These are phyloP conservation scores for Drosophila testacea DNA, from an alignment of 2,888 invertebrate genomes.

Conservation along the genomic window DNA sequence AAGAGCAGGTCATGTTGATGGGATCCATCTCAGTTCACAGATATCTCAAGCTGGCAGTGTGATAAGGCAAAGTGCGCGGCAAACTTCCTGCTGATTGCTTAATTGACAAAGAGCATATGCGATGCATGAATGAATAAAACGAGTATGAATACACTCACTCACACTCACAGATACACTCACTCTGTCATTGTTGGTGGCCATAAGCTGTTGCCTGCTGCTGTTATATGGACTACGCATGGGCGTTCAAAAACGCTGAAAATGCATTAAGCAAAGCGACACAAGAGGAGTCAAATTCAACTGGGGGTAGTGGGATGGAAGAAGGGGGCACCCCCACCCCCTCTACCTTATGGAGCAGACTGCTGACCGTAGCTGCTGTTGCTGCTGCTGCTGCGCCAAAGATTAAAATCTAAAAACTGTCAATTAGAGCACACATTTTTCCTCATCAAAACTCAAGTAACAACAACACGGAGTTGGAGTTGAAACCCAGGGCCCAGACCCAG, in stretches of 20 bases:
- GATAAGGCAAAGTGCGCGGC: slow-evolving; percentile 78
- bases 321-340: not conserved
- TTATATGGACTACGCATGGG: slow-evolving; percentile 47
- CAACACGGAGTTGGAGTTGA: slow-evolving; percentile 17
- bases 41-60: slow-evolving; percentile 23
- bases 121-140: slow-evolving; percentile 77
- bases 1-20: slow-evolving; percentile 1
- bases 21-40: slow-evolving; percentile 16
- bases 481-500: slow-evolving; percentile 4
- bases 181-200: slow-evolving; percentile 77
- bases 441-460: slow-evolving; percentile 72
- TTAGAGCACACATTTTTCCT: slow-evolving; percentile 83
- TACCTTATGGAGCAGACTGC: slow-evolving; percentile 22
- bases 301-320: not conserved
- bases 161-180: slow-evolving; percentile 8
- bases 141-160: slow-evolving; percentile 33
- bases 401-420: slow-evolving; percentile 84
- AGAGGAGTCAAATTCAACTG: slow-evolving; percentile 67
- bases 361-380: not conserved
- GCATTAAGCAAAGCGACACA: slow-evolving; percentile 67
- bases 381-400: slow-evolving; percentile 67
- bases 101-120: slow-evolving; percentile 81
- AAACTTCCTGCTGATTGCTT: slow-evolving; percentile 81
- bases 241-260: slow-evolving; percentile 72
- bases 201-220: slow-evolving; percentile 61